Evolutionary conservation across 2,888 invertebrate genomes (phyloP).

Genomic region (Zaprionus obscuricornis): DNA sequence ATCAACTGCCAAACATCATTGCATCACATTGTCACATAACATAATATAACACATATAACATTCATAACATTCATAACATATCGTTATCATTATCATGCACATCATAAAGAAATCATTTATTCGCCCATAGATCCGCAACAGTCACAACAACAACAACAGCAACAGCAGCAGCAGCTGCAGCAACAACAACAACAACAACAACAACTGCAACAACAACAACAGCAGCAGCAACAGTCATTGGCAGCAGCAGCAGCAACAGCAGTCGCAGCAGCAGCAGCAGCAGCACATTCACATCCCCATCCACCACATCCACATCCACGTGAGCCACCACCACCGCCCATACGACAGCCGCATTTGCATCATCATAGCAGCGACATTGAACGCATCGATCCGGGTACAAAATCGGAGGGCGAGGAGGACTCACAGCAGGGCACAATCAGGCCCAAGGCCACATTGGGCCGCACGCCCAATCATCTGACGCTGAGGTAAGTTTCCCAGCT

Average conservation of each 20-base stretch:
- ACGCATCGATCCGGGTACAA: constrained; percentile 88
- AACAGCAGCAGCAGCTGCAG: constrained; percentile 33
- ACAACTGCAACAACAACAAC: constrained; percentile 32
- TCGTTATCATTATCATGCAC: constrained; percentile 26
- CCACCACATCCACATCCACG: constrained; percentile 75
- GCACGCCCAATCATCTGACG: constrained; percentile 96
- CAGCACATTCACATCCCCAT: constrained; percentile 43
- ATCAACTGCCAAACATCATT: too few species aligned
- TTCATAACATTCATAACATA: too few species aligned
- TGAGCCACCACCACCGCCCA: constrained; percentile 75
- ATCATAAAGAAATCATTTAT: constrained; percentile 74
- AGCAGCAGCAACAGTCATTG: constrained; percentile 29
- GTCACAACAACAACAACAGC: constrained; percentile 37
- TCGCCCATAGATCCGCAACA: constrained; percentile 79
- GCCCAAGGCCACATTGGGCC: constrained; percentile 89
- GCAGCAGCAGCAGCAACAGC: constrained; percentile 23
- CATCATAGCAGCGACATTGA: constrained; percentile 84
- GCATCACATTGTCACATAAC: too few species aligned
- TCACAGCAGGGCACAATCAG: constrained; percentile 87
- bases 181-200: constrained; percentile 22
- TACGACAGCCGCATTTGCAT: constrained; percentile 83
- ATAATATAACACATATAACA: too few species aligned
- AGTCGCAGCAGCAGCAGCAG: constrained; percentile 28
- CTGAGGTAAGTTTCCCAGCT: constrained; percentile 86
- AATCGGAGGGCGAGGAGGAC: constrained; percentile 94